Conservation (phyloP, 2,888 invertebrate species). For the Epirrita christyi region DNA sequence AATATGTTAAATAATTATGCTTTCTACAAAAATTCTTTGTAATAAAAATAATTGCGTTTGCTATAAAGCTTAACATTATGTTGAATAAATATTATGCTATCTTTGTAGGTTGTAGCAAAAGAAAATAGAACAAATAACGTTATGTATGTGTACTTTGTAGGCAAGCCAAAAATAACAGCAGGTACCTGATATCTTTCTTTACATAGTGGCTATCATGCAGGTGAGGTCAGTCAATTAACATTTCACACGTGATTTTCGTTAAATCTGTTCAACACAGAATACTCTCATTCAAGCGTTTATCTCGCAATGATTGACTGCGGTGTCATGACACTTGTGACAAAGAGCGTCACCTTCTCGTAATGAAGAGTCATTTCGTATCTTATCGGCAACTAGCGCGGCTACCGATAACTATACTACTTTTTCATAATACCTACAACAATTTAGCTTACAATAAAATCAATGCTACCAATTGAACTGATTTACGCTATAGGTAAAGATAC, state of each 20-base stretch:
- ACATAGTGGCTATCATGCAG: slow-evolving; percentile 4
- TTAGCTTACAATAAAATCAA: slow-evolving; percentile 39
- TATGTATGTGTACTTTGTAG: too few species aligned
- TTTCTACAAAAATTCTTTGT: too few species aligned
- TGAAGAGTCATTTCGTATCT: slow-evolving; percentile 67
- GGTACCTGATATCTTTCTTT: slow-evolving; percentile 1
- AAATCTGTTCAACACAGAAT: slow-evolving; percentile 3
- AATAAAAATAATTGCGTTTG: too few species aligned
- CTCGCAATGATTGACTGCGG: slow-evolving; percentile 25
- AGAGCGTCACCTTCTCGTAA: slow-evolving; percentile 70
- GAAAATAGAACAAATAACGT: too few species aligned
- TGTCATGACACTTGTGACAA: slow-evolving; percentile 44
- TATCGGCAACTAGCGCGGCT: slow-evolving; percentile 65
- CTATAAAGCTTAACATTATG: too few species aligned
- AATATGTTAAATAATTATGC: too few species aligned
- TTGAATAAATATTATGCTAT: too few species aligned
- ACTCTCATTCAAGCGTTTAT: slow-evolving; percentile 23
- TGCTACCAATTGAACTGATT: slow-evolving; percentile 25
- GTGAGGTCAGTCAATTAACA: slow-evolving; percentile 1
- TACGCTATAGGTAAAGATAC: too few species aligned
- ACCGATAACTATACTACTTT: slow-evolving; percentile 64
- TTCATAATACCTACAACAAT: slow-evolving; percentile 46
- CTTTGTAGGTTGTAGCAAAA: too few species aligned
- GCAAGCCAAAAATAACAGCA: not conserved
- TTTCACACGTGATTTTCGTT: slow-evolving; percentile 1